Percentiles rank a stretch among this genome's conserved stretches.
Conservation (phyloP, 2,113 vertebrate genomes). For the Spermophilus dauricus region DNA sequence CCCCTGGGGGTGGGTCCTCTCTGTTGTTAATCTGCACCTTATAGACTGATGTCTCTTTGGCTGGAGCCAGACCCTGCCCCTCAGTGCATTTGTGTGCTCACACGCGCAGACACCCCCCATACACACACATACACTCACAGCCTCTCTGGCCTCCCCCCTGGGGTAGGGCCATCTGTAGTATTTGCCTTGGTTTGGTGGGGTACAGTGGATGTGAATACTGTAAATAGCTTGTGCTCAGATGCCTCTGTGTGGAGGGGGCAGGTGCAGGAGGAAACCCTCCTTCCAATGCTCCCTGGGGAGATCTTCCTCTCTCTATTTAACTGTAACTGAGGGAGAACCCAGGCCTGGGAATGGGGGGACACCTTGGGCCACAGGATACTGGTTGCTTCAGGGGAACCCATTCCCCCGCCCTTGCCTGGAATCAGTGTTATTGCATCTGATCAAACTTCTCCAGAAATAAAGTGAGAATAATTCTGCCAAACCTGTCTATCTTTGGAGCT, state of each 20-base stretch:
- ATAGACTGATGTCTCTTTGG: slow-evolving; percentile 88
- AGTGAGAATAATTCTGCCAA: slow-evolving; percentile 84
- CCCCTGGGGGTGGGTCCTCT: slow-evolving; percentile 75
- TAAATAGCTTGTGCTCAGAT: slow-evolving; percentile 90
- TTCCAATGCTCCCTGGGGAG: slow-evolving; percentile 63
- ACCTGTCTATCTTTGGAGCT: slow-evolving; percentile 53
- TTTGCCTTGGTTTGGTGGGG: slow-evolving; percentile 94
- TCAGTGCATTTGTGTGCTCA: slow-evolving; percentile 84
- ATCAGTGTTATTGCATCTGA: slow-evolving; percentile 90
- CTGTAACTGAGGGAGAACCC: slow-evolving; percentile 77
- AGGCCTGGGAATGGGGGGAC: slow-evolving; percentile 52
- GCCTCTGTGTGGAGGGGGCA: slow-evolving; percentile 55
- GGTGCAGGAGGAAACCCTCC: slow-evolving; percentile 68
- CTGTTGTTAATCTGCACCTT: slow-evolving; percentile 91
- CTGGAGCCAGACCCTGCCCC: slow-evolving; percentile 81
- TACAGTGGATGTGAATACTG: slow-evolving; percentile 98
- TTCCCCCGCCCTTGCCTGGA: slow-evolving; percentile 80
- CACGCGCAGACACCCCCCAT: slow-evolving; percentile 75
- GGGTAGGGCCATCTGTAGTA: slow-evolving; percentile 88
- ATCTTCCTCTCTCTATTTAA: slow-evolving; percentile 83
- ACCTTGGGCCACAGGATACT: slow-evolving; percentile 76
- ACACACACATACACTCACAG: slow-evolving; percentile 85
- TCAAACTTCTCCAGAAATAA: slow-evolving; percentile 88
- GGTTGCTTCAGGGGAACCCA: slow-evolving; percentile 77
- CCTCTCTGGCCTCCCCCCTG: slow-evolving; percentile 68